These are phyloP conservation scores for Sturnira hondurensis DNA, from an alignment of 2,113 vertebrate species.

Conservation along the genomic window DNA sequence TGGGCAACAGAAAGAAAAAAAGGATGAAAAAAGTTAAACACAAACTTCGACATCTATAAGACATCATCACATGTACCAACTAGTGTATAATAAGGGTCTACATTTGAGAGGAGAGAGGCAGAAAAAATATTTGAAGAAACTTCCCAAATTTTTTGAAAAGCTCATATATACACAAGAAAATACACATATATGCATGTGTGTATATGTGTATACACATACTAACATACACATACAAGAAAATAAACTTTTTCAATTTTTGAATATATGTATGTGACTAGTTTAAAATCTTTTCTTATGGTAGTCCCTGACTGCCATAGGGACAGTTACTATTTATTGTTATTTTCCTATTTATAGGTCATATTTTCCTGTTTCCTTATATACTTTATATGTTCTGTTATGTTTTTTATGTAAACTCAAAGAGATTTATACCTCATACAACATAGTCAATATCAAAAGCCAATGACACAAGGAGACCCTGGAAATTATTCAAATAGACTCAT, in stretches of 20 bases:
- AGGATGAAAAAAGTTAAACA: background rate
- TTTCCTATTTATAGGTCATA: background rate
- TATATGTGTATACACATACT: no score
- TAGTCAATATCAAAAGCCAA: background rate
- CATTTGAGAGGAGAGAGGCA: background rate
- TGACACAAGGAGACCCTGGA: background rate
- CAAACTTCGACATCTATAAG: background rate
- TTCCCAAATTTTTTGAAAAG: background rate
- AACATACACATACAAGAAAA: background rate
- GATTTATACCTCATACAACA: background rate
- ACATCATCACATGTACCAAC: background rate
- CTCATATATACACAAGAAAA: no score
- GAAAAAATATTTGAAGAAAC: background rate
- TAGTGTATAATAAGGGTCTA: background rate
- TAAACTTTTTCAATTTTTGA: background rate
- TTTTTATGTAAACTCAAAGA: background rate
- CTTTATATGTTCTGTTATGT: background rate
- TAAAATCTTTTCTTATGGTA: background rate
- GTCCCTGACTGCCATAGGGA: background rate
- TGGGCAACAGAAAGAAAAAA: background rate
- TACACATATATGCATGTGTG: no score
- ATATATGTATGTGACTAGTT: background rate
- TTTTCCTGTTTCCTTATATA: background rate
- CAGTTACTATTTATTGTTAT: no score
- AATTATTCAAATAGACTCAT: background rate